Percentiles rank a stretch among this genome's conserved stretches.
phyloP scores from a whole-genome alignment of 2,797 vertebrate genomes.

The Champsocephalus gunnari region DNA sequence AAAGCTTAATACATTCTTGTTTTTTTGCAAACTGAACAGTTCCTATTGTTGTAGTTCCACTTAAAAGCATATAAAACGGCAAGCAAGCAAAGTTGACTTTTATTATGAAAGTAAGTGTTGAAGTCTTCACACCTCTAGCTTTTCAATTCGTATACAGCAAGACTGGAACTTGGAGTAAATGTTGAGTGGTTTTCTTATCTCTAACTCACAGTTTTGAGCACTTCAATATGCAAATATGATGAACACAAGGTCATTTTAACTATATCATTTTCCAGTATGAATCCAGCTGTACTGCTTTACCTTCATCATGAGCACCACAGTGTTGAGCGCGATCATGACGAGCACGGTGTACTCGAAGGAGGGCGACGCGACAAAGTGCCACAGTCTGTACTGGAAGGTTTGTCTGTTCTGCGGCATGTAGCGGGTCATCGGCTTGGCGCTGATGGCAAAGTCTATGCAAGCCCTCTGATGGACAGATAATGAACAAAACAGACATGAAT shows the following conservation, averaged over 20 bases:
- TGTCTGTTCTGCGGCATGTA: conserved; percentile 99
- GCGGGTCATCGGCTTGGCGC: conserved; percentile 95
- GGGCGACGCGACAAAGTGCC: conserved; percentile 98
- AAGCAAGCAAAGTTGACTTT: too few species aligned
- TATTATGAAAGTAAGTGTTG: too few species aligned
- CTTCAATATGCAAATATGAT: too few species aligned
- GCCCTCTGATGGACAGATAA: conserved; percentile 87
- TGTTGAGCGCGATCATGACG: conserved; percentile 98
- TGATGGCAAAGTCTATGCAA: conserved; percentile 98
- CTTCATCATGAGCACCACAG: conserved; percentile 99
- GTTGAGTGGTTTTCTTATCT: background rate
- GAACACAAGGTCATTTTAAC: background rate
- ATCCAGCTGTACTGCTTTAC: conserved; percentile 73
- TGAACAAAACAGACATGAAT: background rate
- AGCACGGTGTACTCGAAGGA: conserved; percentile 99
- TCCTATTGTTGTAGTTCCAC: too few species aligned
- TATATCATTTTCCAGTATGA: background rate
- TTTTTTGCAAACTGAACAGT: too few species aligned
- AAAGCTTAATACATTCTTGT: too few species aligned
- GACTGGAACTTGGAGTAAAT: background rate
- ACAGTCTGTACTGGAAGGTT: conserved; percentile 96
- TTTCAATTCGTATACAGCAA: background rate
- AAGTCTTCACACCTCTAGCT: too few species aligned
- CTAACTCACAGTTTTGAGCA: background rate
- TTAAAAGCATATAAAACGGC: too few species aligned